Evolutionary conservation across 2,888 invertebrate species (phyloP), one percentile per base, ranked within the genome.

Genomic region (Dolomedes plantarius): DNA sequence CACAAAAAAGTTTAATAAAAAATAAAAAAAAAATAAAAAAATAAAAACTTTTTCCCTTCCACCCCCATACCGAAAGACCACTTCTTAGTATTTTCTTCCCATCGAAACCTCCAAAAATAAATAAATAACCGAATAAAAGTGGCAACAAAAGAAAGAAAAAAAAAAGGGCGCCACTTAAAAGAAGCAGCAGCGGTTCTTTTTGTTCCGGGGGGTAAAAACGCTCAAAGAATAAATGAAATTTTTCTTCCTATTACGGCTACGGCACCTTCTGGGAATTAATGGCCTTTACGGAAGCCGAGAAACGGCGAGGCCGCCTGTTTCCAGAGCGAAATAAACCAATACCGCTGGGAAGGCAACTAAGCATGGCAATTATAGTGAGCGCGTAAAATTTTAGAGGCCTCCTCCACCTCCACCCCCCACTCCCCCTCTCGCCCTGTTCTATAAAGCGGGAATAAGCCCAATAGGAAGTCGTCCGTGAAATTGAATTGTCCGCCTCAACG

Each of bases 361-460:
- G 85, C 85, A 85, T 85, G 85, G 78, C 85, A 85, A 85, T 85
- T 85, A 85, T 85, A 78, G 85, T 69, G 85, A 85, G 85, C 78
- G 78, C 85, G 85, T 85, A 85, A 85, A 85, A 85, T 85, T 85
- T 85, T 85, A 85, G 85, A 85, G 85, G 72, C 83, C 83, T 83
- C n/a, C n/a, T n/a, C n/a, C n/a, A n/a, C n/a, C n/a, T n/a, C n/a
- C n/a, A n/a, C n/a, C n/a, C n/a, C n/a, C n/a, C n/a, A n/a, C n/a
- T n/a, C 71, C 68, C 39, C 74, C 74, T 64, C 27, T 19, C 23
- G 65, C 41, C 72, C 72, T 76, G 67, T 36, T 73, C 62, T 67
- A 73, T 62, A 73, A 69, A 68, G 69, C 69, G 68, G 74, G 73
- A 78, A 85, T 85, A 85, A 77, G 68, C 78, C 85, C 77, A 85